Conservation (phyloP, 2,888 invertebrate genomes). For the Chymomyza procnemis region DNA sequence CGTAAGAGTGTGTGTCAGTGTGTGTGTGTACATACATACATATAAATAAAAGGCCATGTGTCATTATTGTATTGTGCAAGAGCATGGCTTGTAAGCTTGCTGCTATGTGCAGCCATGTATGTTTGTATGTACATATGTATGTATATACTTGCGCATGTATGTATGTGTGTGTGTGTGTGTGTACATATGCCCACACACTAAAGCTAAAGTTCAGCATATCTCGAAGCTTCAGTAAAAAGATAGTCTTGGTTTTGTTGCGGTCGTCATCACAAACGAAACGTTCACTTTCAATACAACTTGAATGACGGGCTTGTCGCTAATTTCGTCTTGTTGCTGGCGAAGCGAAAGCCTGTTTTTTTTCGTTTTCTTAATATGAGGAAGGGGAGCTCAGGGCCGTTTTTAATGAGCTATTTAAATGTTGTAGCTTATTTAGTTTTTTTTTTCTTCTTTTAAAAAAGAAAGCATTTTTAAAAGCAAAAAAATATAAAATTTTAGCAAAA, state of each 20-base stretch:
- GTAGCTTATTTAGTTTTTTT: background rate
- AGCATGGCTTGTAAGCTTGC: constrained; percentile 64
- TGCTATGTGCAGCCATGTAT: constrained; percentile 11
- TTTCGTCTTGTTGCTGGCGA: constrained; percentile 18
- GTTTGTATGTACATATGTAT: background rate
- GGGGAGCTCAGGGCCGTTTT: background rate
- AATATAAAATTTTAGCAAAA: too few relatives aligned
- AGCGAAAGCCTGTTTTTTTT: constrained; percentile 16
- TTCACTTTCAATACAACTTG: constrained; percentile 68
- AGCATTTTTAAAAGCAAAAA: too few relatives aligned
- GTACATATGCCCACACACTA: constrained; percentile 61
- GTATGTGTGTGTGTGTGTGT: constrained; percentile 19
- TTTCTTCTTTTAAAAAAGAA: too few relatives aligned
- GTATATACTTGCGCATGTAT: constrained; percentile 15
- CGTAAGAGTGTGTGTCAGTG: constrained; percentile 16
- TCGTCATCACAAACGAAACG: constrained; percentile 51
- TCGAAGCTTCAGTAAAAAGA: constrained; percentile 58
- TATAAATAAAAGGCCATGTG: constrained; percentile 39
- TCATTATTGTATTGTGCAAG: constrained; percentile 61
- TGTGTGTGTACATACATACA: constrained; percentile 4
- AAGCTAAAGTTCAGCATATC: constrained; percentile 69
- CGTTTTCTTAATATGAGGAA: background rate
- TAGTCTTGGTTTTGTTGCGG: constrained; percentile 62
- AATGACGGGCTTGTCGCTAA: constrained; percentile 59
- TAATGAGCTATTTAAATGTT: background rate